Conservation (phyloP, 2,113 vertebrate genomes). For the Rallus limicola region DNA sequence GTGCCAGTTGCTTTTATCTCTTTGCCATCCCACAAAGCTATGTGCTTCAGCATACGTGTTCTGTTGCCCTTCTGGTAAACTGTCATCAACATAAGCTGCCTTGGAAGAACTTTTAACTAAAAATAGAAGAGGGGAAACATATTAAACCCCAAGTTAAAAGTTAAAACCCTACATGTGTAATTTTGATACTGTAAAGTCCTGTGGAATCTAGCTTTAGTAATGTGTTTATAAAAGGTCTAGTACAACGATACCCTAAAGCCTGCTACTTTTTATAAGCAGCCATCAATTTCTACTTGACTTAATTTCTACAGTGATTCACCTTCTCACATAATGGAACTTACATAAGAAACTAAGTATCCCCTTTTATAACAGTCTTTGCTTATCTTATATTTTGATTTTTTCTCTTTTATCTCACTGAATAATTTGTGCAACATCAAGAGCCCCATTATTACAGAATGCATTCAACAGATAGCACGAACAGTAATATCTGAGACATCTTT, state of each 20-base stretch:
- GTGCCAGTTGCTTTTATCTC: conserved; percentile 69
- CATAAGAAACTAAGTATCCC: neutral
- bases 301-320: neutral
- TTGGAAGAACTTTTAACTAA: conserved; percentile 76
- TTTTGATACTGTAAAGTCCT: neutral
- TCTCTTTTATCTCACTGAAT: neutral
- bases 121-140: neutral
- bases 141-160: neutral
- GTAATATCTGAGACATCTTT: neutral
- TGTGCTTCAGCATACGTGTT: conserved; percentile 68
- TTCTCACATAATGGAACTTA: neutral
- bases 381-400: neutral
- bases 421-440: neutral
- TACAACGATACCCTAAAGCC: neutral
- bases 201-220: neutral
- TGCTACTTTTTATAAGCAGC: neutral
- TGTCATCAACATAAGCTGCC: conserved; percentile 61
- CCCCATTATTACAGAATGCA: neutral
- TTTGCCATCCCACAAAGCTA: conserved; percentile 72
- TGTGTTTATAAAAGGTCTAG: neutral
- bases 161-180: neutral
- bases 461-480: neutral
- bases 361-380: neutral
- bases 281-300: neutral
- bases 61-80: conserved; percentile 62